Percentiles rank a stretch among this genome's conserved stretches.
phyloP scores from a whole-genome alignment of 2,113 vertebrate species.

The Pterophyllum scalare region DNA sequence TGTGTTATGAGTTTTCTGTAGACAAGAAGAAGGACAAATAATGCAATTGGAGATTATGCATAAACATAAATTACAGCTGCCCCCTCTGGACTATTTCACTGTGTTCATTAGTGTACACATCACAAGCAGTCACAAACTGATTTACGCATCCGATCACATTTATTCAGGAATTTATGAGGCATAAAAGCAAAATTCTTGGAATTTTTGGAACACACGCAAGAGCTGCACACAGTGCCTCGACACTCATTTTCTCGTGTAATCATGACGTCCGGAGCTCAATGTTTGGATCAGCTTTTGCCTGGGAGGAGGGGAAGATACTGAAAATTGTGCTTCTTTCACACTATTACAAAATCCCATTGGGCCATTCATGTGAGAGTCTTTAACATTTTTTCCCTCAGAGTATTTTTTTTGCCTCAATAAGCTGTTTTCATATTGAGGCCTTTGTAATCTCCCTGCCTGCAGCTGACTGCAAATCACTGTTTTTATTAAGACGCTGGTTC shows the following conservation, averaged over 20 bases:
- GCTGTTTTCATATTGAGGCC: background rate
- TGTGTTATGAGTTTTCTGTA: background rate
- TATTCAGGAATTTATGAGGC: background rate
- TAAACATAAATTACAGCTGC: background rate
- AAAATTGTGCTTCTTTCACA: constrained; percentile 20
- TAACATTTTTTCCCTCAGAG: background rate
- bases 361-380: constrained; percentile 34
- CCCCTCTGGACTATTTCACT: constrained; percentile 36
- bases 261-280: constrained; percentile 21
- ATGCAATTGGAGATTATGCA: background rate
- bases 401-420: constrained; percentile 6
- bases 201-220: background rate
- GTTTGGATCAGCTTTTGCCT: constrained; percentile 18
- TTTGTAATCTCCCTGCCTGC: constrained; percentile 17
- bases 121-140: background rate
- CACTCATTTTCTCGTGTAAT: background rate
- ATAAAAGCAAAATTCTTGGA: constrained; percentile 3
- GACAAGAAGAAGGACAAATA: background rate
- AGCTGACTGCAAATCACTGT: constrained; percentile 1
- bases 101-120: background rate
- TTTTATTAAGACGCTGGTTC: background rate
- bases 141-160: constrained; percentile 33
- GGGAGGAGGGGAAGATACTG: background rate
- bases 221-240: background rate
- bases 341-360: constrained; percentile 13